Percentiles rank a stretch among this genome's conserved stretches.
Conservation (phyloP, 2,888 invertebrate genomes). For the Tanytarsus gracilentus region DNA sequence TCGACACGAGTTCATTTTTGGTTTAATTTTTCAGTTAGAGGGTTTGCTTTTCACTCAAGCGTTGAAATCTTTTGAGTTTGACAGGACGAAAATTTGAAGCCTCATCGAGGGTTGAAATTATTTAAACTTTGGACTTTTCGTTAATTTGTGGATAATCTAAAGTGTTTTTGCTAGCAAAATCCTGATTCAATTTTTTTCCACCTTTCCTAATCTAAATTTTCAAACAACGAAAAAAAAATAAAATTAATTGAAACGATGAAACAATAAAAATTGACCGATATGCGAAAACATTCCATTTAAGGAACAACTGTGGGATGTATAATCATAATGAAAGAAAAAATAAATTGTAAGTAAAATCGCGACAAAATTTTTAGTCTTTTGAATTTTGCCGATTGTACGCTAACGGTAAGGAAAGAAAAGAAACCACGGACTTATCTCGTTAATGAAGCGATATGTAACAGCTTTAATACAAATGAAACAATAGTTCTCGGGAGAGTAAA, state of each 20-base stretch:
- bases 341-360: constrained; percentile 1
- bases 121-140: background rate
- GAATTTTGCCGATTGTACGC: constrained; percentile 20
- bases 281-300: too few relatives aligned
- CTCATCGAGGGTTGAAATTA: background rate
- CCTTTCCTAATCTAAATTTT: too few relatives aligned
- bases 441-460: constrained; percentile 16
- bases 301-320: too few relatives aligned
- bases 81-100: constrained; percentile 12
- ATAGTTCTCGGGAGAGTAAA: constrained; percentile 5
- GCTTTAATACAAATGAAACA: constrained; percentile 1
- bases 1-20: constrained; percentile 13
- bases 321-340: background rate
- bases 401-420: background rate
- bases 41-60: constrained; percentile 17
- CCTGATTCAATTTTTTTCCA: too few relatives aligned
- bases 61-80: constrained; percentile 23
- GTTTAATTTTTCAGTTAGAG: background rate
- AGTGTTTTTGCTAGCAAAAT: too few relatives aligned
- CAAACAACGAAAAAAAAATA: too few relatives aligned
- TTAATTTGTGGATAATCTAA: background rate
- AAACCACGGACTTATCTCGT: constrained; percentile 13
- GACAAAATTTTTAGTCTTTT: constrained; percentile 21
- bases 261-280: too few relatives aligned
- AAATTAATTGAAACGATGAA: background rate